Conservation (phyloP, 2,113 vertebrate genomes). For the Nymphicus hollandicus region DNA sequence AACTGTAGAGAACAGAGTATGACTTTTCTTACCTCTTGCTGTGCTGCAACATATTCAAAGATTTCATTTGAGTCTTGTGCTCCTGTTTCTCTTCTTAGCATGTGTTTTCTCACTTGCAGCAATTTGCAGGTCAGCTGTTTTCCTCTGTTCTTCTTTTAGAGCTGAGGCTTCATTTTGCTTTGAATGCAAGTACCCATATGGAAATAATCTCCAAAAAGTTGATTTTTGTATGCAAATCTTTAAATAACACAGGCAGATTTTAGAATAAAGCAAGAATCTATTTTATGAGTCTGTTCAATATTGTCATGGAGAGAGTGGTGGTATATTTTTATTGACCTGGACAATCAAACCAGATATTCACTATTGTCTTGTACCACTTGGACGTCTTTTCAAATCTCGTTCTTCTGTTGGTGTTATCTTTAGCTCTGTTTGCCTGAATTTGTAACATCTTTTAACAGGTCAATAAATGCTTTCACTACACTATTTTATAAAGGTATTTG, state of each 20-base stretch:
- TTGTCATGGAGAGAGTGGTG: not conserved
- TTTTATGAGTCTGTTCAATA: not conserved
- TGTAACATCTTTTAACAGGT: not conserved
- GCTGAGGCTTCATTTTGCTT: not conserved
- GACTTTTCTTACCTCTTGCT: not conserved
- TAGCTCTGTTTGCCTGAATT: not conserved
- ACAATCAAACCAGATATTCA: not conserved
- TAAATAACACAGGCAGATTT: not conserved
- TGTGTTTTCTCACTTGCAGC: not conserved
- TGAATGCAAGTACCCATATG: not conserved
- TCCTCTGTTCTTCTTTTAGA: not conserved
- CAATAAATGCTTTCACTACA: not conserved
- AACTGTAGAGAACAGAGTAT: fast-evolving
- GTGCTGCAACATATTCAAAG: not conserved
- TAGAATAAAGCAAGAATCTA: not conserved
- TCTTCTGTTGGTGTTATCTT: not conserved
- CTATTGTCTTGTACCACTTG: not conserved
- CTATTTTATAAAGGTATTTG: not conserved
- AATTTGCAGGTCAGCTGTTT: not conserved
- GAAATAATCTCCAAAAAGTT: not conserved
- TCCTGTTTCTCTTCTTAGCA: fast-evolving
- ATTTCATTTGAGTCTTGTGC: not conserved
- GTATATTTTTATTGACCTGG: not conserved
- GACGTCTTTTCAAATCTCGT: not conserved
- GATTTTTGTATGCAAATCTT: not conserved